These are phyloP conservation scores for Kryptopterus vitreolus DNA, from an alignment of 2,797 vertebrate genomes.

Conservation along the genomic window DNA sequence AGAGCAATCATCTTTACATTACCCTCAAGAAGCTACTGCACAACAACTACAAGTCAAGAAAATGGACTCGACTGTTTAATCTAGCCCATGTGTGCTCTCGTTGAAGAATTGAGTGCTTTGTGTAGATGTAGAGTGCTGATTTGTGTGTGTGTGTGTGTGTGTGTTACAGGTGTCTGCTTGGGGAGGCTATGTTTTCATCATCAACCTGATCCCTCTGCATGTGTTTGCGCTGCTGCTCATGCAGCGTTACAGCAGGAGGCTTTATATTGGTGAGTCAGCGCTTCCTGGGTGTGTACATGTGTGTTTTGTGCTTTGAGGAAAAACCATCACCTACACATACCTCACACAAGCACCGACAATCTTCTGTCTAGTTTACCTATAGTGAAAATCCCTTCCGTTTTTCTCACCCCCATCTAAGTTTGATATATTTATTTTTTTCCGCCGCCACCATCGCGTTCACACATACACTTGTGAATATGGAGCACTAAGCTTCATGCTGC, in stretches of 20 bases:
- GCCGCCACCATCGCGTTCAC: background rate
- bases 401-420: background rate
- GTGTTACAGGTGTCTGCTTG: constrained; percentile 88
- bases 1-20: background rate
- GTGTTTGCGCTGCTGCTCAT: constrained; percentile 92
- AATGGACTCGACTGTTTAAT: background rate
- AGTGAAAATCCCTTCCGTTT: constrained; percentile 27
- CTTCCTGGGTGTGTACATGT: constrained; percentile 4
- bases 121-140: background rate
- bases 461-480: background rate
- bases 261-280: constrained; percentile 89
- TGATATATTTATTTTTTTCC: background rate
- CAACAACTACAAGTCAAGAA: background rate
- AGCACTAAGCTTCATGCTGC: background rate
- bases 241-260: constrained; percentile 92
- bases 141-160: constrained; percentile 22
- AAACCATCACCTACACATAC: constrained; percentile 34
- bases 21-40: too few relatives aligned
- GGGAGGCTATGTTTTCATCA: constrained; percentile 98
- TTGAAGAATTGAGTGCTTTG: background rate
- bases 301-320: constrained; percentile 30
- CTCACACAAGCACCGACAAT: constrained; percentile 7
- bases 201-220: constrained; percentile 95
- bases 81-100: background rate
- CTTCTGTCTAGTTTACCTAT: constrained; percentile 14